Conservation (phyloP, 2,113 vertebrate species). For the Indicator indicator region DNA sequence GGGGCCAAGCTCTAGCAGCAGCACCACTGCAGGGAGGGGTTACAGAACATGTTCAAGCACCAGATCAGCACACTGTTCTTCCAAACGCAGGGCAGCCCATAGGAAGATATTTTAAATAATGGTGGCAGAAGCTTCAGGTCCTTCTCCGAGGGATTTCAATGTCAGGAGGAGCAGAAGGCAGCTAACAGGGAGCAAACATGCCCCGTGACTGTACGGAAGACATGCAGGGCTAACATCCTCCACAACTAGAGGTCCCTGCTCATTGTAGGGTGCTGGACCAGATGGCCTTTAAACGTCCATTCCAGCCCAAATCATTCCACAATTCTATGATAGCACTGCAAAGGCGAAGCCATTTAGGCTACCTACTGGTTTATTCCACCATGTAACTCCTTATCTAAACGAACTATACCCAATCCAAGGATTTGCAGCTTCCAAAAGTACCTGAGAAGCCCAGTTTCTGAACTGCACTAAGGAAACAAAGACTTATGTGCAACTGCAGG, state of each 20-base stretch:
- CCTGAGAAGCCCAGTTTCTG: not conserved
- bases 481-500: not conserved
- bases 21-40: accelerated
- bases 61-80: not conserved
- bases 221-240: not conserved
- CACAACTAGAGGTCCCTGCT: not conserved
- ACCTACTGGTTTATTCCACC: not conserved
- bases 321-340: not conserved
- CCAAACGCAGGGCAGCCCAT: not conserved
- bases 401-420: not conserved
- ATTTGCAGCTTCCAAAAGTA: not conserved
- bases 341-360: not conserved
- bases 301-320: no score
- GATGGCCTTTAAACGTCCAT: no score
- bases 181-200: not conserved
- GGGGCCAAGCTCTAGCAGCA: not conserved
- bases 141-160: not conserved
- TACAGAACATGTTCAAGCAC: not conserved
- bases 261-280: no score
- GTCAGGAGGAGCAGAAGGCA: not conserved
- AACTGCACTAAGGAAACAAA: not conserved
- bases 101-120: not conserved
- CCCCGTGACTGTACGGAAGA: not conserved
- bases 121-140: not conserved
- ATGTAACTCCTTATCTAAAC: not conserved